These are phyloP conservation scores for Cepphus grylle DNA, from an alignment of 2,113 vertebrate species.

Conservation along the genomic window DNA sequence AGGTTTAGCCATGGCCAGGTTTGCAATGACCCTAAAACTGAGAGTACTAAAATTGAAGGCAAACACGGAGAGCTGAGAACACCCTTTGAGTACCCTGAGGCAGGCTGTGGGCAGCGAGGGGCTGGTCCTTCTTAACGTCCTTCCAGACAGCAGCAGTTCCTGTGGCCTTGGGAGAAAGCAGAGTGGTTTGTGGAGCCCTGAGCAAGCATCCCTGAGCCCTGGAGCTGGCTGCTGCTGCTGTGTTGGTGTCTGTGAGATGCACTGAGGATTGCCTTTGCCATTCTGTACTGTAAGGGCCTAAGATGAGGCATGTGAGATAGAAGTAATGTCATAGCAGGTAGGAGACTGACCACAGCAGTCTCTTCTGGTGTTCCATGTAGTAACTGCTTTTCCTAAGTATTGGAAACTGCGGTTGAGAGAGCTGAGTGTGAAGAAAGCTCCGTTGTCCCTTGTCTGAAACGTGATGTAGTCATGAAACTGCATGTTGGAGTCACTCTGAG, in stretches of 20 bases:
- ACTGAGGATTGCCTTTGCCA: not conserved
- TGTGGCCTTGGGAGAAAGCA: not conserved
- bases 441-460: not conserved
- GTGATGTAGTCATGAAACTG: not conserved
- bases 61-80: not conserved
- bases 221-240: not conserved
- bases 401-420: not conserved
- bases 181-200: not conserved
- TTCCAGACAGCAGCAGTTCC: not conserved
- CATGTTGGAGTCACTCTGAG: fast-evolving
- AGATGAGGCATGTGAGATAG: not conserved
- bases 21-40: not conserved
- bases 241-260: not conserved
- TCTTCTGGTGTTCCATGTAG: not conserved
- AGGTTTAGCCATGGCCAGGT: not conserved
- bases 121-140: not conserved
- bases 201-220: not conserved
- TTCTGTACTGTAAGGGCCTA: not conserved
- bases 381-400: not conserved
- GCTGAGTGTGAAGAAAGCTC: not conserved
- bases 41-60: not conserved
- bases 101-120: not conserved
- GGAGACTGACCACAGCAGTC: not conserved
- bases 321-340: not conserved
- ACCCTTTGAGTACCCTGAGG: not conserved